A percentile compares a stretch with the other conserved stretches of the same genome.
phyloP scores from a whole-genome alignment of 92 coral and sea anemone genomes.

The Pocillopora grandis region DNA sequence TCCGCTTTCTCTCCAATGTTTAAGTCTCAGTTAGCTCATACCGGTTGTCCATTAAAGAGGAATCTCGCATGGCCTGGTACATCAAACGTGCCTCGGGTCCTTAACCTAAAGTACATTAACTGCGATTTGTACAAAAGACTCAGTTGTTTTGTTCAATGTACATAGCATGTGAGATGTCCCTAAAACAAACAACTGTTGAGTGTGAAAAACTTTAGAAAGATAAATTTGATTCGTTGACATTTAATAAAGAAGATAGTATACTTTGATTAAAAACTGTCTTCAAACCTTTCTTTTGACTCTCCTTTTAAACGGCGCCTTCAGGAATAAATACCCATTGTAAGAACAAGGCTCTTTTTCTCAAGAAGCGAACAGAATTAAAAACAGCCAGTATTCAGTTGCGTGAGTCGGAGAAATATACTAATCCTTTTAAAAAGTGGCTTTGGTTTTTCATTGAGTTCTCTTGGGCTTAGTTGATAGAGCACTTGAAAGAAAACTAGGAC shows the following conservation, averaged over 20 bases:
- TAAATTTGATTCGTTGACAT: neutral
- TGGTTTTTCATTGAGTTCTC: no score
- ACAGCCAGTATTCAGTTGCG: no score
- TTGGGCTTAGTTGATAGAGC: no score
- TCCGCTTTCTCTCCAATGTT: neutral
- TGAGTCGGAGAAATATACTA: no score
- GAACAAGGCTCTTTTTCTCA: neutral
- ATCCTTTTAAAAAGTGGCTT: no score
- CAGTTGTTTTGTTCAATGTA: neutral
- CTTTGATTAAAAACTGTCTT: neutral
- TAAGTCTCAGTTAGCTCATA: neutral
- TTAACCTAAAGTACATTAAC: neutral
- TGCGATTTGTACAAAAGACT: neutral
- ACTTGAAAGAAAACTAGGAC: no score
- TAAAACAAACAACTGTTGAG: neutral
- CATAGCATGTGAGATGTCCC: neutral
- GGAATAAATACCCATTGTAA: neutral
- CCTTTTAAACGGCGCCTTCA: neutral
- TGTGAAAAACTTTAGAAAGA: neutral
- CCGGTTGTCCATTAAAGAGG: neutral
- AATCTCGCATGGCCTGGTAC: neutral
- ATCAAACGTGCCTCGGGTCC: neutral
- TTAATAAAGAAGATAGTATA: neutral
- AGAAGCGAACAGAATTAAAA: no score
- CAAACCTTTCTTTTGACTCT: neutral